Evolutionary conservation across 2,888 invertebrate species (phyloP), one percentile per base, ranked within the genome.

Genomic region (Phaonia tiefii): DNA sequence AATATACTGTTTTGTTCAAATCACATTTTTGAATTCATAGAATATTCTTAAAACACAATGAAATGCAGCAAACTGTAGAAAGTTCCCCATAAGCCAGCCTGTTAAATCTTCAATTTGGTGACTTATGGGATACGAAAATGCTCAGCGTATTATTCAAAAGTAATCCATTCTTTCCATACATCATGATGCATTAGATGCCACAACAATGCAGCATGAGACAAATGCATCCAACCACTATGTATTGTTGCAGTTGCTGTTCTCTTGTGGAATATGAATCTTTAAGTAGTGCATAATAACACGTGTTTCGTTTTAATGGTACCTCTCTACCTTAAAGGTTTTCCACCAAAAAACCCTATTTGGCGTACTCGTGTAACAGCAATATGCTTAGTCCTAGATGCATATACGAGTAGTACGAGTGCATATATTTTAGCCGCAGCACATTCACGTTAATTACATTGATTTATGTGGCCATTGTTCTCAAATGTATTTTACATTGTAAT

Each of bases 391-490:
- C 51, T 51, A 15, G 51, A 51, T 5, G 20, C 49, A 46, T 11
- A 17, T 51, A 49, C 49, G 20, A 20, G 20, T 49, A 15, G n/a
- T 46, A 1, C 42, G 42, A 63, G 39, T 25, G 31, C 58, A 58
- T 42, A n/a, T n/a, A 63, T 63, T 63, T 63, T 63, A 63, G 63
- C 63, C 42, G 63, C 22, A 8, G 22, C 39, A 39, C 63, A 63
- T 81, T 72, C 58, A 81, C 81, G 81, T 96, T 96, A 96, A 96
- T 96, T 96, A 96, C 96, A 94, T 95, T 95, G 96, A 96, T 96
- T 96, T 96, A 96, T 96, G 95, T 94, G 92, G 93, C 95, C 95
- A 96, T 96, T 96, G 96, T 96, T 94, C 95, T 95, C 95, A 17
- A 70, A 69, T 65, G 75, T 51, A 79, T 75, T 81, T 81, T 79